Conservation (phyloP, 2,888 invertebrate genomes). For the Melikaiella ostensackeni region DNA sequence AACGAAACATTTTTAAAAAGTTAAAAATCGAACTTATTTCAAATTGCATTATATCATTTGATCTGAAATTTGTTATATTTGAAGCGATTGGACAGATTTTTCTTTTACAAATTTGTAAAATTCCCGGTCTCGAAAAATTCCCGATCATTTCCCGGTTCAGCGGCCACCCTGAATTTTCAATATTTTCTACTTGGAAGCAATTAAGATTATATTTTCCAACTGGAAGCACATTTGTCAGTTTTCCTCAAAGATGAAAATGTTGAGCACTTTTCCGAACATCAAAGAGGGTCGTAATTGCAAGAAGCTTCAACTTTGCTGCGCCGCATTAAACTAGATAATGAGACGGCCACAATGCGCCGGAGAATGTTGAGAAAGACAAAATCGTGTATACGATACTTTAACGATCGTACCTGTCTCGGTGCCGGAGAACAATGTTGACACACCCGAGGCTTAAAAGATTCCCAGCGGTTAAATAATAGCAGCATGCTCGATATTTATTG, state of each 20-base stretch:
- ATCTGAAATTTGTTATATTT: too few relatives aligned
- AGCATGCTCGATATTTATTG: slow-evolving; percentile 36
- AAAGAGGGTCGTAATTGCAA: slow-evolving; percentile 23
- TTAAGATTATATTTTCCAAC: background rate
- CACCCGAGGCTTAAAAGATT: slow-evolving; percentile 51
- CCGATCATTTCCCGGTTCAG: too few relatives aligned
- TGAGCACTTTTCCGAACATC: background rate
- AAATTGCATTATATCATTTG: too few relatives aligned
- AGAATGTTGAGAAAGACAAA: slow-evolving; percentile 32
- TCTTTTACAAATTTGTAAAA: too few relatives aligned
- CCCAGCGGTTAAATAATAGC: slow-evolving; percentile 46
- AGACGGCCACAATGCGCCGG: slow-evolving; percentile 21
- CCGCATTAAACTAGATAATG: slow-evolving; percentile 26
- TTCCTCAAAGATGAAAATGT: background rate
- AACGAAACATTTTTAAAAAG: too few relatives aligned
- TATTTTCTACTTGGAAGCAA: background rate
- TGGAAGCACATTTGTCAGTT: background rate
- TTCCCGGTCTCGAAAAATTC: too few relatives aligned
- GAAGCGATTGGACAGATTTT: too few relatives aligned
- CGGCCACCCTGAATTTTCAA: too few relatives aligned
- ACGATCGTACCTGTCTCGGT: slow-evolving; percentile 50
- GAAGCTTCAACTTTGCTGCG: slow-evolving; percentile 15
- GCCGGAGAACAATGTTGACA: slow-evolving; percentile 52
- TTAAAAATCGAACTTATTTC: too few relatives aligned
- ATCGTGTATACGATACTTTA: slow-evolving; percentile 45